Conservation (phyloP, 2,797 vertebrate genomes). For the Peromyscus melanophrys region DNA sequence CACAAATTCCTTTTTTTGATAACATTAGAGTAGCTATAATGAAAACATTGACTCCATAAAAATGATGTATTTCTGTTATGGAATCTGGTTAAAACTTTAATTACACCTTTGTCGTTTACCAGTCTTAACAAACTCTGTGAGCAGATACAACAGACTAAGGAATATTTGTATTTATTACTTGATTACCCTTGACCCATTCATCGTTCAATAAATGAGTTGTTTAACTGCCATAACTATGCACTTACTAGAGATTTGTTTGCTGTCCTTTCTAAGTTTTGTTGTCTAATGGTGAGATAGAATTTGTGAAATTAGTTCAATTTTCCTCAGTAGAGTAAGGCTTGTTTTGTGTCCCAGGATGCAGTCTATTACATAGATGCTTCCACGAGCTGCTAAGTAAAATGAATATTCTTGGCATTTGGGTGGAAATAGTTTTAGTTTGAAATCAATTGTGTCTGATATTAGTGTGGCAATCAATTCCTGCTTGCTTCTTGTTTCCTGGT, state of each 20-base stretch:
- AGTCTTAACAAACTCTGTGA: background rate
- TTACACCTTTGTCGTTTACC: background rate
- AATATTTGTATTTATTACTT: background rate
- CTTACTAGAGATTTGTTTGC: background rate
- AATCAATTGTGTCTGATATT: background rate
- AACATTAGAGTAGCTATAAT: background rate
- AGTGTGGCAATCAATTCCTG: background rate
- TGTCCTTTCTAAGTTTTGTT: background rate
- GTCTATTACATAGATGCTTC: background rate
- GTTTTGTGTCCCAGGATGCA: background rate
- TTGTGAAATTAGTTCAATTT: too few species aligned
- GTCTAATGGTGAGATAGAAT: background rate
- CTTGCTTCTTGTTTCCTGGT: background rate
- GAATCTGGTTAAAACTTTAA: background rate
- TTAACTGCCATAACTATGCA: background rate
- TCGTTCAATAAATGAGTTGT: background rate
- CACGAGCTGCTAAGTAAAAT: background rate
- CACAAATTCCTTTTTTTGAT: background rate
- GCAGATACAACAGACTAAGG: background rate
- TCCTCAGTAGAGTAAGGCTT: background rate
- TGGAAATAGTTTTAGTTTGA: background rate
- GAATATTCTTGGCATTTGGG: background rate
- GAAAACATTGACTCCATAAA: conserved; percentile 31
- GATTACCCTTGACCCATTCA: background rate
- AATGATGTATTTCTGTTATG: background rate